Evolutionary conservation across 2,888 invertebrate species (phyloP).

Genomic region (Elysia crispata): DNA sequence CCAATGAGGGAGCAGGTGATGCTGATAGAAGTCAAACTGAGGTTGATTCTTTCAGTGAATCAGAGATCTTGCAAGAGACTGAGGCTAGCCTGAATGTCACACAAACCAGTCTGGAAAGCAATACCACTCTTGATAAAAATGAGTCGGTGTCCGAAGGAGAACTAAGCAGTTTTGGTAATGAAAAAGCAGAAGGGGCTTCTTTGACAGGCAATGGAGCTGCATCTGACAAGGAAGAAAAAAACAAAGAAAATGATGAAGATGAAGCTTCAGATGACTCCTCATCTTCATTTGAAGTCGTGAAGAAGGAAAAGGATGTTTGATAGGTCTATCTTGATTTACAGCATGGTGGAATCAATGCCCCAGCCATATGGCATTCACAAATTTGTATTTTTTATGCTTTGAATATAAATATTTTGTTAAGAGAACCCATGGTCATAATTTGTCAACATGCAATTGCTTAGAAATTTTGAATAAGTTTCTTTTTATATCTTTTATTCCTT

Average conservation of each 20-base stretch:
- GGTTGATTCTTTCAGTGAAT: not conserved
- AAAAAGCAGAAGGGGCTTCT: not conserved
- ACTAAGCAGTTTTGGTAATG: not conserved
- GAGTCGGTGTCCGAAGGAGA: not conserved
- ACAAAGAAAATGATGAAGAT: slow-evolving; percentile 27
- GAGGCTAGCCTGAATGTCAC: not conserved
- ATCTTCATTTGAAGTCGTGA: slow-evolving; percentile 57
- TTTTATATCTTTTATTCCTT: too few species aligned
- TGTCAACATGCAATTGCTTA: too few species aligned
- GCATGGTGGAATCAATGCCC: too few species aligned
- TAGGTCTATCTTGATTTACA: too few species aligned
- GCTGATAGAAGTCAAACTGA: not conserved
- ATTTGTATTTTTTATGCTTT: too few species aligned
- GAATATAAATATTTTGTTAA: too few species aligned
- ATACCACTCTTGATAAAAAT: not conserved
- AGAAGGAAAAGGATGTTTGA: slow-evolving; percentile 30
- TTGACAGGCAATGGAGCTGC: slow-evolving; percentile 12
- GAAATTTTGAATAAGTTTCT: too few species aligned
- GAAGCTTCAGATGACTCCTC: slow-evolving; percentile 50
- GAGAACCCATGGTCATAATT: too few species aligned
- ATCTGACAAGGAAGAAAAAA: not conserved
- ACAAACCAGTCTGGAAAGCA: not conserved
- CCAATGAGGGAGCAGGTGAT: slow-evolving; percentile 27
- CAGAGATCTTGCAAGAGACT: slow-evolving; percentile 5
- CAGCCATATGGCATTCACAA: too few species aligned